phyloP scores from a whole-genome alignment of 2,797 vertebrate genomes.

The Pangasius sanitwongsei region DNA sequence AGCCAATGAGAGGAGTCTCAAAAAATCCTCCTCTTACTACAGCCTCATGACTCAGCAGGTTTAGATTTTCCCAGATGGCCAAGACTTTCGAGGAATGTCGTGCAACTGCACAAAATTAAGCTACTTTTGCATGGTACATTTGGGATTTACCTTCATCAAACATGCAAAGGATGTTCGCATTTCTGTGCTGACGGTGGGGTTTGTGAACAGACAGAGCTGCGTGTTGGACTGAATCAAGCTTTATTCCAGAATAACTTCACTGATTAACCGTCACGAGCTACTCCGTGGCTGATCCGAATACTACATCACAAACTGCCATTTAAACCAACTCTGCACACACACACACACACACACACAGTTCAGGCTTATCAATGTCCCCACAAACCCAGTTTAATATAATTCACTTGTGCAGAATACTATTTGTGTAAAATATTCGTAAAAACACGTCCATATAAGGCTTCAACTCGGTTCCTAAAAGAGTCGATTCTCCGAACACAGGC shows the following conservation, averaged over 20 bases:
- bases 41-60: constrained; percentile 69
- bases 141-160: constrained; percentile 70
- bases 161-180: constrained; percentile 68
- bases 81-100: neutral
- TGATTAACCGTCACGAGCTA: neutral
- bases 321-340: neutral
- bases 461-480: neutral
- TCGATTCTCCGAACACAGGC: neutral
- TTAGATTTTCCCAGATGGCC: neutral
- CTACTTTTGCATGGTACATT: neutral
- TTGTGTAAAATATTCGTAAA: neutral
- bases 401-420: neutral
- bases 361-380: neutral
- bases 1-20: constrained; percentile 71
- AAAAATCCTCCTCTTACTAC: constrained; percentile 72
- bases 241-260: neutral
- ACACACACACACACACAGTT: neutral
- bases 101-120: neutral
- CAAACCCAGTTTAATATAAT: neutral
- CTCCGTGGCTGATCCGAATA: neutral
- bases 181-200: neutral
- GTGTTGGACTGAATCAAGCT: neutral
- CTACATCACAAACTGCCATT: neutral
- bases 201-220: neutral
- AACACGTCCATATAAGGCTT: neutral